Percentiles rank a stretch among this genome's conserved stretches.
Conservation (phyloP, 2,888 invertebrate species). For the Silvanus unidentatus region DNA sequence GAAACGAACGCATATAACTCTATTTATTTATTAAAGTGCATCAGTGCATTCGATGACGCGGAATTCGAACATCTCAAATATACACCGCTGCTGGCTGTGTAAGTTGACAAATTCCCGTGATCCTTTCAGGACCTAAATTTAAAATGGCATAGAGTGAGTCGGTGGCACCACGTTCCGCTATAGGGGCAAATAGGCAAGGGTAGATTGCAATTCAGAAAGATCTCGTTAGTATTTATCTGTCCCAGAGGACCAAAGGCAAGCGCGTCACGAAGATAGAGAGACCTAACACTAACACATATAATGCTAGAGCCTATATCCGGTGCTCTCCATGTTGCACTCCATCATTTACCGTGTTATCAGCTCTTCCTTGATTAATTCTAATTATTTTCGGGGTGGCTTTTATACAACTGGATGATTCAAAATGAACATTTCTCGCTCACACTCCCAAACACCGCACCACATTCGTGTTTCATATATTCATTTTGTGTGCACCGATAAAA, state of each 20-base stretch:
- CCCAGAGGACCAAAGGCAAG: constrained; percentile 37
- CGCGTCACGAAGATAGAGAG: constrained; percentile 31
- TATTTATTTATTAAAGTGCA: no score
- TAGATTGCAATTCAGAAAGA: constrained; percentile 43
- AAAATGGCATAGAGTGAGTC: no score
- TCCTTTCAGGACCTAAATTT: no score
- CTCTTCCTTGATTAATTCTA: constrained; percentile 44
- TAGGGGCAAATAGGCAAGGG: constrained; percentile 26
- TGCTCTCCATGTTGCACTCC: constrained; percentile 33
- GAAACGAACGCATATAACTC: no score
- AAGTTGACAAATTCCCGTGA: no score
- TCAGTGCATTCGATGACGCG: no score
- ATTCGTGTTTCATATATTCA: no score
- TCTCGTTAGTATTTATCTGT: constrained; percentile 48
- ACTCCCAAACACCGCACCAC: constrained; percentile 6
- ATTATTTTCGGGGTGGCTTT: constrained; percentile 36
- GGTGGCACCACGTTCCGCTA: no score
- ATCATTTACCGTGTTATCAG: constrained; percentile 44
- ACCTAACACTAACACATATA: constrained; percentile 18
- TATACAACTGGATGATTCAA: constrained; percentile 12
- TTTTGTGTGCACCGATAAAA: constrained; percentile 2
- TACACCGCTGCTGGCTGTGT: no score
- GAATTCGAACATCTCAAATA: no score
- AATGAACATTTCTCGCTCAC: constrained; percentile 7
- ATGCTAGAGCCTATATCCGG: constrained; percentile 14